Evolutionary conservation across 92 coral and sea anemone genomes (phyloP).

Genomic region (Palythoa caribaeorum): DNA sequence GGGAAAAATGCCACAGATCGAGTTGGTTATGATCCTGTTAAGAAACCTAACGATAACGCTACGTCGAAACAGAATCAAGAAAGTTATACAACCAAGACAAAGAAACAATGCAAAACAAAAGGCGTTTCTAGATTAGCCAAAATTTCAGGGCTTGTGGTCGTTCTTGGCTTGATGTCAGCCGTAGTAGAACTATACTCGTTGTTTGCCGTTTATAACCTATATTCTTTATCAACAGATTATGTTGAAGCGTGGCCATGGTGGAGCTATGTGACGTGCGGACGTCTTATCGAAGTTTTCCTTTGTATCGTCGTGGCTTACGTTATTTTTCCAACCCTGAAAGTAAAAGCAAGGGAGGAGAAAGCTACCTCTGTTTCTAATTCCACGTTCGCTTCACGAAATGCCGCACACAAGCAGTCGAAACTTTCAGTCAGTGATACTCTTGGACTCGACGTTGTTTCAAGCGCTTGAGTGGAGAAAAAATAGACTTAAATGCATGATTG

Average conservation of each 20-base stretch:
- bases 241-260: slow-evolving; percentile 91
- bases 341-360: not conserved
- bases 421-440: not conserved
- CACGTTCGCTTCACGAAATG: slow-evolving; percentile 31
- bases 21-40: not conserved
- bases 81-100: slow-evolving; percentile 9
- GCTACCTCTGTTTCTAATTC: slow-evolving; percentile 26
- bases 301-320: slow-evolving; percentile 78
- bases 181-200: slow-evolving; percentile 70
- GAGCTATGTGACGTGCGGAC: slow-evolving; percentile 67
- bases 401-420: slow-evolving; percentile 4
- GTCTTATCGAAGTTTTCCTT: slow-evolving; percentile 59
- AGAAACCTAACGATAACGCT: not conserved
- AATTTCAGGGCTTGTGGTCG: slow-evolving; percentile 73
- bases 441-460: not conserved
- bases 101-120: slow-evolving; percentile 35
- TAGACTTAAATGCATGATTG: not conserved
- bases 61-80: not conserved
- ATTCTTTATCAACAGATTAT: slow-evolving; percentile 44
- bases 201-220: slow-evolving; percentile 72
- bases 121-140: slow-evolving; percentile 72
- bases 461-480: not conserved
- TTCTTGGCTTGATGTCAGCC: slow-evolving; percentile 65
- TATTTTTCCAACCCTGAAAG: slow-evolving; percentile 66
- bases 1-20: not conserved